Percentiles rank a stretch among this genome's conserved stretches.
phyloP scores from a whole-genome alignment of 1,140 invertebrate genomes.

The Pogonus chalceus region DNA sequence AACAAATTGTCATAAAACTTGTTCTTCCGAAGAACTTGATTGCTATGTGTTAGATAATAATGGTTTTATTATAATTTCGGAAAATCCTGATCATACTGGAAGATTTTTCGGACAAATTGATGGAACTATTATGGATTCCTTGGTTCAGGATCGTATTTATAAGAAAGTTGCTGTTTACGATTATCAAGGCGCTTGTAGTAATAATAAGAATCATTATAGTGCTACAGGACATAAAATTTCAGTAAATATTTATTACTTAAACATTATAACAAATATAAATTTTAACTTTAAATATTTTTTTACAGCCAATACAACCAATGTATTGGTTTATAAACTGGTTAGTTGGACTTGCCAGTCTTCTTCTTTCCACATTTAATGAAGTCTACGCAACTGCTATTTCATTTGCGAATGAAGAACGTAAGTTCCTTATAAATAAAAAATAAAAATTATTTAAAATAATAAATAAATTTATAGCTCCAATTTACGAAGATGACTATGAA shows the following conservation, averaged over 20 bases:
- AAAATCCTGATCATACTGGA: slow-evolving; percentile 71
- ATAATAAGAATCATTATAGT: slow-evolving; percentile 60
- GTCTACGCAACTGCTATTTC: slow-evolving; percentile 28
- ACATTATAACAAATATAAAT: slow-evolving; percentile 1
- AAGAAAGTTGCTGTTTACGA: slow-evolving; percentile 76
- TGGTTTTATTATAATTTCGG: slow-evolving; percentile 86
- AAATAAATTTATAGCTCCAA: neutral
- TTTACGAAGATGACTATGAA: slow-evolving; percentile 33
- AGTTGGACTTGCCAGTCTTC: slow-evolving; percentile 34
- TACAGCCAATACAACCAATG: slow-evolving; percentile 37
- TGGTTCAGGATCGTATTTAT: slow-evolving; percentile 84
- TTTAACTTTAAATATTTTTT: slow-evolving; percentile 13
- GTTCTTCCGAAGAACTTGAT: slow-evolving; percentile 74
- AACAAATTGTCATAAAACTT: slow-evolving; percentile 66
- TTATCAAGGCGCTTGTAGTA: slow-evolving; percentile 78
- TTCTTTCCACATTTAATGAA: slow-evolving; percentile 37
- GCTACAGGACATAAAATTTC: slow-evolving; percentile 42
- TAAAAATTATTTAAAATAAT: neutral
- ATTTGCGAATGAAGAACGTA: slow-evolving; percentile 35
- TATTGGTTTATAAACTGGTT: slow-evolving; percentile 41
- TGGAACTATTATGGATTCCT: slow-evolving; percentile 87
- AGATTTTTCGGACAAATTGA: slow-evolving; percentile 89
- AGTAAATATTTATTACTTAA: slow-evolving; percentile 21
- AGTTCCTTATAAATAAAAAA: neutral
- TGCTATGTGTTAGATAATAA: slow-evolving; percentile 90